Base-by-base conservation (phyloP, 2,797 vertebrate genomes). In the Rhinichthys osculus region DNA sequence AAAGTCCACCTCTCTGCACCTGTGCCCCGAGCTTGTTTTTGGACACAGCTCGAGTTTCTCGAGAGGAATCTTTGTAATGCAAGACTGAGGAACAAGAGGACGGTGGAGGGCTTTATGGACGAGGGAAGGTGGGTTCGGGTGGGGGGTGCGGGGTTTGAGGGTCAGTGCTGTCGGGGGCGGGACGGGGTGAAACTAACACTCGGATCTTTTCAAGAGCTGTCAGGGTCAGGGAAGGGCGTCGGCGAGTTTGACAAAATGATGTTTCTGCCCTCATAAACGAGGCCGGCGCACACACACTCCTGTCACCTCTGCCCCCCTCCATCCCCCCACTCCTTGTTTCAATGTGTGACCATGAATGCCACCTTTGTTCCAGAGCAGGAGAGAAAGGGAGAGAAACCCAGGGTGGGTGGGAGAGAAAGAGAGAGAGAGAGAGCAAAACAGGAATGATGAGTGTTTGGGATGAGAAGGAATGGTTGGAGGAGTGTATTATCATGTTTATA, bases 321-420 rank as follows among this genome's bases (percentile, higher is more conserved):
- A 87, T 87, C 89, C 92, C 93, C 82, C 90, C 87, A 87, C 87
- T 87, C 92, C 90, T 82, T 93, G 93, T 95, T 95, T 94, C 92
- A 96, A 94, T 95, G 94, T 93, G 94, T 94, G 95, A 92, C 93
- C 92, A 95, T 95, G 94, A 96, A 95, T 95, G 90, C 89, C 87
- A 82, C 92, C 92, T 94, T 95, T 95, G 95, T 96, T 91, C 88
- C 90, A 33, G 83, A 27, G 90, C 88, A 87, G 83, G 83, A 76
- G 82, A 87, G 83, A 84, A 86, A 83, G 71, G 44, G 89, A 85
- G 88, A 89, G 89, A 82, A 88, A 84, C 88, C 70, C 73, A 87
- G 62, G 27, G 81, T 88, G 78, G 81, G 73, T 76, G 78, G 83
- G 78, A 47, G 44, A 47, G 44, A 47, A 1, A 40, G 40, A 40